phyloP scores from a whole-genome alignment of 2,888 invertebrate species.

The Nomada fabriciana region DNA sequence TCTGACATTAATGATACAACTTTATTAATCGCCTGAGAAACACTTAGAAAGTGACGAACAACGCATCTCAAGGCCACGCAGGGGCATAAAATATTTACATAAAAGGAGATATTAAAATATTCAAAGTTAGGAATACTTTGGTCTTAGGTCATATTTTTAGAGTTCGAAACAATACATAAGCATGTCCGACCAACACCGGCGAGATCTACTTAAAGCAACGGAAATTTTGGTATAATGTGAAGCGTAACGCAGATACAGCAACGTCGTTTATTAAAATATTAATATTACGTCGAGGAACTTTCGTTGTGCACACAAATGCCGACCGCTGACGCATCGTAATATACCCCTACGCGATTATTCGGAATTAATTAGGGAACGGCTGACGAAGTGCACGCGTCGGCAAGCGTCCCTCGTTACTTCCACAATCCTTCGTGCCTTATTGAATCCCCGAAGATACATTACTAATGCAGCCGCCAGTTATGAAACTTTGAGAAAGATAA shows the following conservation, averaged over 20 bases:
- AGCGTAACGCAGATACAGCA: neutral
- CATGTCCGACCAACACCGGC: neutral
- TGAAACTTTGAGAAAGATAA: constrained; percentile 55
- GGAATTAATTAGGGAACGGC: constrained; percentile 58
- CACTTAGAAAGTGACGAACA: too few relatives aligned
- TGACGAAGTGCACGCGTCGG: constrained; percentile 53
- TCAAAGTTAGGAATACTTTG: too few relatives aligned
- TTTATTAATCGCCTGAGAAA: too few relatives aligned
- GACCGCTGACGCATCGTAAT: constrained; percentile 51
- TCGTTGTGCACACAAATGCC: constrained; percentile 25
- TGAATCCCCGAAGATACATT: constrained; percentile 56
- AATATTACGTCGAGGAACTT: neutral
- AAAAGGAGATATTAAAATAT: too few relatives aligned
- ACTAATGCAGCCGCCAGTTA: constrained; percentile 50
- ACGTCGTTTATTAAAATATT: neutral
- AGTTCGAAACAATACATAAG: too few relatives aligned
- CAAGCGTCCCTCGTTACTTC: constrained; percentile 47
- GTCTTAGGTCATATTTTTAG: too few relatives aligned
- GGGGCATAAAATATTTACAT: too few relatives aligned
- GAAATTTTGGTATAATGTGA: neutral
- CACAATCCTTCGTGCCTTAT: constrained; percentile 43
- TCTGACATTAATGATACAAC: too few relatives aligned
- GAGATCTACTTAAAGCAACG: neutral
- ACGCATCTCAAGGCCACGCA: too few relatives aligned
- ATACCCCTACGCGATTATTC: constrained; percentile 37